Evolutionary conservation across 2,113 vertebrate genomes (phyloP).

Genomic region (Vidua chalybeata): DNA sequence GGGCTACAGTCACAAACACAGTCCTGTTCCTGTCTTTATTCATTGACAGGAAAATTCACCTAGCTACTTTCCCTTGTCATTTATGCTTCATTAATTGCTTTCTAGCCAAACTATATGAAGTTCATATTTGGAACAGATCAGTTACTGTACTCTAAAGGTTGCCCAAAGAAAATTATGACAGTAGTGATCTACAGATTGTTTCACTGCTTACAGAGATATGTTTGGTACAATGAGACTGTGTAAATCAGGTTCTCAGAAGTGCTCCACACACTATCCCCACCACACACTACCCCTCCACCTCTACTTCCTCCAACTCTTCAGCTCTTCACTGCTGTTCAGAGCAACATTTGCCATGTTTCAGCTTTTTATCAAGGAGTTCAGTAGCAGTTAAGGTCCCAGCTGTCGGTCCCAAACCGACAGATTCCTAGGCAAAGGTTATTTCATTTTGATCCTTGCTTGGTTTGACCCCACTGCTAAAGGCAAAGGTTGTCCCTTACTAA

Average conservation of each 20-base stretch:
- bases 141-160: background rate
- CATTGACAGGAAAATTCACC: background rate
- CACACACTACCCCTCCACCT: too few species aligned
- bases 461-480: background rate
- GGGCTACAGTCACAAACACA: background rate
- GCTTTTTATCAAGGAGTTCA: background rate
- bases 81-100: background rate
- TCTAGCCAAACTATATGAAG: background rate
- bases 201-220: background rate
- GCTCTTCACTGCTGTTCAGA: background rate
- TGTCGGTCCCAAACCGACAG: background rate
- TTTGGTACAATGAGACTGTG: background rate
- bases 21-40: background rate
- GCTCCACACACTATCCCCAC: background rate
- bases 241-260: background rate
- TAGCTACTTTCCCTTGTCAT: background rate
- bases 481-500: background rate
- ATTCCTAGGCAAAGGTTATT: background rate
- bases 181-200: background rate
- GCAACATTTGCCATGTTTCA: background rate
- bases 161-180: background rate
- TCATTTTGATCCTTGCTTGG: background rate
- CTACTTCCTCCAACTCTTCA: background rate
- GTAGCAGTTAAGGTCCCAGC: background rate
- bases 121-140: background rate